Conservation (phyloP, 2,888 invertebrate species). For the Plutella xylostella region DNA sequence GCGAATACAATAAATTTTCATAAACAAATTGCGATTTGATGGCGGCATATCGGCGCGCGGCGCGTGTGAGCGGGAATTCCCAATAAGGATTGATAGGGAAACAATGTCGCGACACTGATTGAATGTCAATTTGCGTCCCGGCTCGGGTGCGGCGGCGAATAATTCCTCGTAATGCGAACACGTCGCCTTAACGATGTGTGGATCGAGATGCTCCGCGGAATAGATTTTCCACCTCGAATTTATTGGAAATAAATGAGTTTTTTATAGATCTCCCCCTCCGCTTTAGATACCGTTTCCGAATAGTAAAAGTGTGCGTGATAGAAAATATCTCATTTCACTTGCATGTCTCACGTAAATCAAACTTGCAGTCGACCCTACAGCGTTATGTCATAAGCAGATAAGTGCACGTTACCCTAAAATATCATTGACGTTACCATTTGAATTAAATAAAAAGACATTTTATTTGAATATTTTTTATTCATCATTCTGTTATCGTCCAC, state of each 20-base stretch:
- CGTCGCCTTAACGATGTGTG: conserved; percentile 55
- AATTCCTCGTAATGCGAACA: conserved; percentile 50
- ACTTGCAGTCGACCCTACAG: not conserved
- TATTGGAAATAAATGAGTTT: conserved; percentile 4
- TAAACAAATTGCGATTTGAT: conserved; percentile 71
- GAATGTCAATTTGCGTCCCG: conserved; percentile 57
- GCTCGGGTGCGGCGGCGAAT: conserved; percentile 35
- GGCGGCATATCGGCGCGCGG: conserved; percentile 50
- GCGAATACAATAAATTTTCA: conserved; percentile 71
- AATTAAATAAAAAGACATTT: no score
- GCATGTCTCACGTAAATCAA: not conserved
- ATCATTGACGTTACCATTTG: no score
- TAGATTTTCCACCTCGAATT: conserved; percentile 3
- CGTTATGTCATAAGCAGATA: not conserved
- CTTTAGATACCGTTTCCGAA: no score
- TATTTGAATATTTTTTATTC: no score
- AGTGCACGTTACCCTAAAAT: not conserved
- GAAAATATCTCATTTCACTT: not conserved
- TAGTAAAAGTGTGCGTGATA: not conserved
- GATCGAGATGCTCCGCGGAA: conserved; percentile 20
- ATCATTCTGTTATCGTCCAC: no score
- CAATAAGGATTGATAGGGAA: conserved; percentile 69
- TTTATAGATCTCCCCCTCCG: no score
- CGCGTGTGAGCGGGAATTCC: conserved; percentile 49
- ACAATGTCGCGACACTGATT: conserved; percentile 66